Conservation (phyloP, 2,797 vertebrate species). For the Sebastes glaucus region DNA sequence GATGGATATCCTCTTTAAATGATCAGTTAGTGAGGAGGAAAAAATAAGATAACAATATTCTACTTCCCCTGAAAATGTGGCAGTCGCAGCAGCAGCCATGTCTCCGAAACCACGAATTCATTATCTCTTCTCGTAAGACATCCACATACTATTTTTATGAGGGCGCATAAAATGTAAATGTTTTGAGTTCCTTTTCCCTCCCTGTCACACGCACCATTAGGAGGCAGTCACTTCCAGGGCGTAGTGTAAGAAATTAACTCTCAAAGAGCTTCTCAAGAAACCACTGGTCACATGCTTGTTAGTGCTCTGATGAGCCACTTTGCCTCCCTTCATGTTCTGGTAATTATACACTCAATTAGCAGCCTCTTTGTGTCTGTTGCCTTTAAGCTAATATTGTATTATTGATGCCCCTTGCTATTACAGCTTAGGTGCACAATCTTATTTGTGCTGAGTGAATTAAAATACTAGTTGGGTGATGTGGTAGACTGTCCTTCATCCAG, state of each 20-base stretch:
- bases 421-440: constrained; percentile 24
- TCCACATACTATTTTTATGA: constrained; percentile 4
- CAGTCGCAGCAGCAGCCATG: not conserved
- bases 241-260: constrained; percentile 49
- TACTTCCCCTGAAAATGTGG: not conserved
- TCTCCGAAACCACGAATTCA: not conserved
- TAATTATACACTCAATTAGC: constrained; percentile 81
- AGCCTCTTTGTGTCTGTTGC: constrained; percentile 64
- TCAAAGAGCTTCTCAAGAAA: constrained; percentile 65
- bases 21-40: not conserved
- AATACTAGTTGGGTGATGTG: constrained; percentile 26
- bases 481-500: constrained; percentile 62
- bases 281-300: constrained; percentile 74
- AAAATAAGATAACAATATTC: not conserved
- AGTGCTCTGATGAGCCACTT: constrained; percentile 75
- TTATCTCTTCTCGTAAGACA: not conserved
- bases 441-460: constrained; percentile 22
- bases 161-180: not conserved
- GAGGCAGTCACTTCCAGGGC: constrained; percentile 41
- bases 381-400: constrained; percentile 71
- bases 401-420: constrained; percentile 59
- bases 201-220: constrained; percentile 13
- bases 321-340: constrained; percentile 66
- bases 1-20: constrained; percentile 18
- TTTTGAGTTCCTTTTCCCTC: constrained; percentile 20